Conservation (phyloP, 2,797 vertebrate species). For the Galagoides demidoff region DNA sequence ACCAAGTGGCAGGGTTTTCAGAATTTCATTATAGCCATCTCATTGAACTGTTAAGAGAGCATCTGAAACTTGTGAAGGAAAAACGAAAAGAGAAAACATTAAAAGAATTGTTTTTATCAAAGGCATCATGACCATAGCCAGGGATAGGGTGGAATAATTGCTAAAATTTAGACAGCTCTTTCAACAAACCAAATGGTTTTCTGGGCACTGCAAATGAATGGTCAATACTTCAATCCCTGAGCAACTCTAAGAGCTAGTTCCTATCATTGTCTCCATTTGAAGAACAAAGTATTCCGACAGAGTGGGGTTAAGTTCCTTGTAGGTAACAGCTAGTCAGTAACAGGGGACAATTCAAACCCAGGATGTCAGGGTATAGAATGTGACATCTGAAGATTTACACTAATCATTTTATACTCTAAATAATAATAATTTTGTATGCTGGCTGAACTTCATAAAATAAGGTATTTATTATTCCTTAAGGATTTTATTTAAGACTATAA, state of each 20-base stretch:
- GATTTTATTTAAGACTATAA: neutral
- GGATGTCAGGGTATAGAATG: neutral
- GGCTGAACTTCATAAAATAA: neutral
- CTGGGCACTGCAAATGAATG: no score
- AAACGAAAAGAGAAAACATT: neutral
- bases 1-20: neutral
- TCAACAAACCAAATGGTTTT: neutral
- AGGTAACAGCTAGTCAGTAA: neutral
- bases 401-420: neutral
- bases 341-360: neutral
- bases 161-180: neutral
- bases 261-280: neutral
- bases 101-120: neutral
- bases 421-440: neutral
- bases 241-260: neutral
- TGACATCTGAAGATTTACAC: neutral
- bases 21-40: neutral
- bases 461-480: constrained; percentile 13
- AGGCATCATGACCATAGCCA: neutral
- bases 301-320: no score
- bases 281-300: neutral
- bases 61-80: neutral
- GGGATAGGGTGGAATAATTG: neutral
- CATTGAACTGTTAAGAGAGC: neutral
- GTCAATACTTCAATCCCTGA: neutral